Evolutionary conservation across 92 coral and sea anemone species (phyloP).

Genomic region (Anthopleura xanthogrammica): DNA sequence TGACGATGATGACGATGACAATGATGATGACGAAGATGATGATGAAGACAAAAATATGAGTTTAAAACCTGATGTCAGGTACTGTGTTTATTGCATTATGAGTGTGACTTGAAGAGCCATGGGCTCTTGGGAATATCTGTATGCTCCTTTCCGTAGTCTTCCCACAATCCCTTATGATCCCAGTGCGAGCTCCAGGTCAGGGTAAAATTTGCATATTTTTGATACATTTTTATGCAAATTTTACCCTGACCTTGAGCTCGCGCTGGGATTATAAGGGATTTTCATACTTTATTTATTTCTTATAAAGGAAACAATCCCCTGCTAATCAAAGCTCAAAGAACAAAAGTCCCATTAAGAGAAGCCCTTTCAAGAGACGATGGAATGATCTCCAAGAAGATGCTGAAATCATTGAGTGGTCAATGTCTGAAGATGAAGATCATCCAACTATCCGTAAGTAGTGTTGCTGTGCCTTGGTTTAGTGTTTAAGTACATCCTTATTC

Average conservation of each 20-base stretch:
- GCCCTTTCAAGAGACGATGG: constrained; percentile 46
- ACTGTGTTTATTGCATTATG: background rate
- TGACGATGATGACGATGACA: background rate
- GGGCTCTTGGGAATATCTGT: no score
- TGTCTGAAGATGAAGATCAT: constrained; percentile 40
- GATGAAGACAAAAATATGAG: background rate
- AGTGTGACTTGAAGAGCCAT: no score
- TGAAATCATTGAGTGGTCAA: constrained; percentile 53
- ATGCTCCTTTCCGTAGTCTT: no score
- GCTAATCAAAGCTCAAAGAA: background rate
- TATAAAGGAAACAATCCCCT: background rate
- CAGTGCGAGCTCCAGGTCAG: no score
- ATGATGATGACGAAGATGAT: background rate
- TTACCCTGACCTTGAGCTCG: no score
- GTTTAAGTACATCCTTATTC: no score
- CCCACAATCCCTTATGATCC: no score
- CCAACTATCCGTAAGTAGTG: constrained; percentile 3
- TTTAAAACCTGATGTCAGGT: background rate
- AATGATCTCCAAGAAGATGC: constrained; percentile 62
- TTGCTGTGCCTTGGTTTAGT: no score
- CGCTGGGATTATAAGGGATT: no score
- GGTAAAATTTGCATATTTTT: no score
- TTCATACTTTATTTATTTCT: background rate
- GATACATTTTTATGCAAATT: no score
- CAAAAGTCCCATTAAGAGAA: background rate